These are phyloP conservation scores for Phoxinus phoxinus DNA, from an alignment of 2,113 vertebrate species.

Conservation along the genomic window DNA sequence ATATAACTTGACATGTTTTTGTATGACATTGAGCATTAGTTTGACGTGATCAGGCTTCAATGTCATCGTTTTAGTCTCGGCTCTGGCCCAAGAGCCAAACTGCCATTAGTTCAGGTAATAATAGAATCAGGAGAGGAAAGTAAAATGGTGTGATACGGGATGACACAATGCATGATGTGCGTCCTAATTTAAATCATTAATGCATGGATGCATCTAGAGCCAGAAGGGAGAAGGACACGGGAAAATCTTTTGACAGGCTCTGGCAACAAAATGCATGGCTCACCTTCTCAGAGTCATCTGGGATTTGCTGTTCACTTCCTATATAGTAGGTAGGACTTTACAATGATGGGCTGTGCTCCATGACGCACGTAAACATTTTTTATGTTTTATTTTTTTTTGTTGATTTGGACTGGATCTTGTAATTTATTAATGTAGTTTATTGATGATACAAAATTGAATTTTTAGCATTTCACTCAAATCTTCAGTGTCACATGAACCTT, in stretches of 20 bases:
- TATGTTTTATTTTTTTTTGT: too few relatives aligned
- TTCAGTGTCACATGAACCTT: background rate
- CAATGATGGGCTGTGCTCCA: background rate
- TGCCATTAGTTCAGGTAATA: background rate
- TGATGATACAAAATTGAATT: background rate
- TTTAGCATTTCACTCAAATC: background rate
- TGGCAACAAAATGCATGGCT: background rate
- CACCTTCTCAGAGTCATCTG: conserved; percentile 1
- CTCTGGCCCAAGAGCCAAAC: conserved; percentile 3
- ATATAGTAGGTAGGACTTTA: background rate
- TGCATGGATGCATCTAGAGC: conserved; percentile 28
- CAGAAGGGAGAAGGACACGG: conserved; percentile 19
- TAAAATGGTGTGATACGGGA: conserved; percentile 14
- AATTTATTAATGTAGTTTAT: background rate
- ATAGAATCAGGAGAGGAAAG: conserved; percentile 16
- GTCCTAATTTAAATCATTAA: conserved; percentile 25
- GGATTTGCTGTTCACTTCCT: background rate
- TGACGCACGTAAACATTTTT: too few relatives aligned
- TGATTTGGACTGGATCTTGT: background rate
- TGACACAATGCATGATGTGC: background rate
- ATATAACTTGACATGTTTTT: background rate
- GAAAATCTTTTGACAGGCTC: conserved; percentile 19
- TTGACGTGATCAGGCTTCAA: background rate
- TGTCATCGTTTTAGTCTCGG: background rate
- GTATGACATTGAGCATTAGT: background rate